Conservation (phyloP, 2,113 vertebrate species). For the Oreamnos americanus region DNA sequence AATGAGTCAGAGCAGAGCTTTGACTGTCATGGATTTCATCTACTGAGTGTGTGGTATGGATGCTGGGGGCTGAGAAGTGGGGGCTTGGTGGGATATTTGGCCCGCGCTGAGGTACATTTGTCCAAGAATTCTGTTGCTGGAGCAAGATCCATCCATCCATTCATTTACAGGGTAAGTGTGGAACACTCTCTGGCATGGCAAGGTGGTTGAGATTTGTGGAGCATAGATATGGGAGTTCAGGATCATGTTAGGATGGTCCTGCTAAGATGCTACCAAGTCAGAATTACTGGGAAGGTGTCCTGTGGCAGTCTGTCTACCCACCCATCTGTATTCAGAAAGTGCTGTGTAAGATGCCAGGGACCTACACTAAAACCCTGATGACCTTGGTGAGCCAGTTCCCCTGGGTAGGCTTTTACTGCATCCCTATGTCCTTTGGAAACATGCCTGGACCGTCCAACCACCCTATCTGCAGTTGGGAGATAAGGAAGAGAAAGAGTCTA, state of each 20-base stretch:
- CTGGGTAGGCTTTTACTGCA: not conserved
- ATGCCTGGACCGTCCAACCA: not conserved
- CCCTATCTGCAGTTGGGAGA: not conserved
- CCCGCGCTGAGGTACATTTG: not conserved
- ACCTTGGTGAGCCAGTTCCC: not conserved
- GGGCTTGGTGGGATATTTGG: not conserved
- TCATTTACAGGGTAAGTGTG: not conserved
- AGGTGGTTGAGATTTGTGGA: not conserved
- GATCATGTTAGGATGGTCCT: not conserved
- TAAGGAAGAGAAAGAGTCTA: not conserved
- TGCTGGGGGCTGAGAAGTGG: not conserved
- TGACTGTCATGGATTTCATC: constrained; percentile 24
- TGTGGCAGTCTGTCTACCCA: not conserved
- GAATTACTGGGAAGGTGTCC: not conserved
- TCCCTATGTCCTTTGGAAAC: not conserved
- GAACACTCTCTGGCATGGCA: not conserved
- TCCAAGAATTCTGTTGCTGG: not conserved
- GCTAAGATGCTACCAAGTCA: not conserved
- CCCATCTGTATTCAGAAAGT: not conserved
- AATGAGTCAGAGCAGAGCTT: not conserved
- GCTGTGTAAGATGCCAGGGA: not conserved
- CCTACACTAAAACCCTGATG: not conserved
- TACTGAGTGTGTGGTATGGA: not conserved
- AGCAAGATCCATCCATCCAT: not conserved
- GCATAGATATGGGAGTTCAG: not conserved